These are phyloP conservation scores for Pteronotus mesoamericanus DNA, from an alignment of 2,797 vertebrate species.

Conservation along the genomic window DNA sequence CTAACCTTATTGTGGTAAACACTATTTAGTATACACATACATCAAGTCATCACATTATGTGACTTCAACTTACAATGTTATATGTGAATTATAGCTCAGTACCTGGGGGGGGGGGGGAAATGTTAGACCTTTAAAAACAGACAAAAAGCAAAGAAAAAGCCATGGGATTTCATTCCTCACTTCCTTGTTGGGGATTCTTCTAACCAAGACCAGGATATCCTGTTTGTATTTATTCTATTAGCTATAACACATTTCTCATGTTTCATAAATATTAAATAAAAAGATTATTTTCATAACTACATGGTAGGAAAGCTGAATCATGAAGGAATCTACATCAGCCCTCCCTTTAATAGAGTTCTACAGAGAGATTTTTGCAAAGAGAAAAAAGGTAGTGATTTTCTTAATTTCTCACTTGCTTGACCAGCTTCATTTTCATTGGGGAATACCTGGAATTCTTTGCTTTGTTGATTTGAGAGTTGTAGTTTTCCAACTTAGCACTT, in stretches of 20 bases:
- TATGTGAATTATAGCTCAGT: neutral
- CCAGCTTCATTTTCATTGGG: constrained; percentile 15
- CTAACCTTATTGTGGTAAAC: neutral
- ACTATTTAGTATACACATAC: neutral
- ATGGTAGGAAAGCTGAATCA: neutral
- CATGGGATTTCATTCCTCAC: neutral
- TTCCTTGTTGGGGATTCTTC: neutral
- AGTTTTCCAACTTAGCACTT: constrained; percentile 49
- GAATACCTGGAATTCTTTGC: neutral
- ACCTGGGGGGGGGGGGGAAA: neutral
- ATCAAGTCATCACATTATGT: neutral
- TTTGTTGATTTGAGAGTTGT: constrained; percentile 3
- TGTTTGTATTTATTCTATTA: constrained; percentile 1
- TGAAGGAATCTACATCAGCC: neutral
- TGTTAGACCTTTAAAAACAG: neutral
- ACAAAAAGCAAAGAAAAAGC: neutral
- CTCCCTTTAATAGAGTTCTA: neutral
- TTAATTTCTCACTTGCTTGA: constrained; percentile 18
- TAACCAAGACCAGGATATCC: neutral
- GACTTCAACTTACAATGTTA: neutral
- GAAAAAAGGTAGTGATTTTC: neutral
- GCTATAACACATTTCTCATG: neutral
- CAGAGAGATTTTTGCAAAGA: neutral
- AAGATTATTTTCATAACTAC: neutral
- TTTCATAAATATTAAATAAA: constrained; percentile 27